phyloP scores from a whole-genome alignment of 2,797 vertebrate species.

The Gorsachius magnificus region DNA sequence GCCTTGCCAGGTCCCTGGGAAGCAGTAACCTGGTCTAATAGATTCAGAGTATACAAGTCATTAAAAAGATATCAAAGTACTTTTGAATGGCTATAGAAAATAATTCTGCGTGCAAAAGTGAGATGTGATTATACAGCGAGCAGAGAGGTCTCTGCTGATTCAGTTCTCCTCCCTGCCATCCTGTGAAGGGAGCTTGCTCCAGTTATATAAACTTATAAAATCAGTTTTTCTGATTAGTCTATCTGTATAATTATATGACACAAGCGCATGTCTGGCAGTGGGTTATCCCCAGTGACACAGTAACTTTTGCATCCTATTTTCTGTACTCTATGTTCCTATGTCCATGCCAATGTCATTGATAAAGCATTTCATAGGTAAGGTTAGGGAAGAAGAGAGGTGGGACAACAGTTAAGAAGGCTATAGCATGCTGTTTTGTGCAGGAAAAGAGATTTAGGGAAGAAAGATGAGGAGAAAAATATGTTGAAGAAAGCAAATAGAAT shows the following conservation, averaged over 20 bases:
- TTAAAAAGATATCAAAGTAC: not conserved
- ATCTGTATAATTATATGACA: not conserved
- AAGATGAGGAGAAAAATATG: not conserved
- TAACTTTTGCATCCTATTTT: not conserved
- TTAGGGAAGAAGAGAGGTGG: not conserved
- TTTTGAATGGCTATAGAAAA: not conserved
- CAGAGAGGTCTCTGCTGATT: not conserved
- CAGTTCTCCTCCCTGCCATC: not conserved
- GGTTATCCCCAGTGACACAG: not conserved
- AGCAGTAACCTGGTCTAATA: not conserved
- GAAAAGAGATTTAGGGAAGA: not conserved
- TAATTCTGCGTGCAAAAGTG: not conserved
- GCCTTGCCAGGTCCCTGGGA: not conserved
- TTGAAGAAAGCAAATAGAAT: not conserved
- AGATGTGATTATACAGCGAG: not conserved
- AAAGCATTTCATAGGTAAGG: not conserved
- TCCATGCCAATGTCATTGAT: not conserved
- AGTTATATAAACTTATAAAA: not conserved
- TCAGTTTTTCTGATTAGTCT: not conserved
- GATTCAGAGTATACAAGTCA: not conserved
- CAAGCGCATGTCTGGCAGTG: not conserved
- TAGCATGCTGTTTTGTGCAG: not conserved
- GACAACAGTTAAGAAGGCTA: not conserved
- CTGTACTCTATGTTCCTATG: not conserved
- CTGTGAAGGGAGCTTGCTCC: not conserved